Conservation (phyloP, 1,140 invertebrate species). For the Lethocerus indicus region DNA sequence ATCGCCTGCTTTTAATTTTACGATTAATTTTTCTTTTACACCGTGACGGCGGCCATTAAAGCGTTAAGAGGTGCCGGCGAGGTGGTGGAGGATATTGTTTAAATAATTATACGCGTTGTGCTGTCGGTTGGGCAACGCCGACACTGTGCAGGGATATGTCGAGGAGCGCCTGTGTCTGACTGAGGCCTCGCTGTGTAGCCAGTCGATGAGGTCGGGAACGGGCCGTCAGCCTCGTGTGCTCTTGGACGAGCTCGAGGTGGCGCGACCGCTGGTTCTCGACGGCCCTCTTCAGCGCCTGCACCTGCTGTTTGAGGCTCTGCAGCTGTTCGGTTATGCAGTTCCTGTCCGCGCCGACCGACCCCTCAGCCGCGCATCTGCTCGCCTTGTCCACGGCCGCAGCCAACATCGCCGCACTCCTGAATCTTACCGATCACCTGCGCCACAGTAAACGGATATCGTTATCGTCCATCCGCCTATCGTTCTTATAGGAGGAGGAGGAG, state of each 20-base stretch:
- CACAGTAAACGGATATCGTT: neutral
- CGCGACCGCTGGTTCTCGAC: conserved; percentile 71
- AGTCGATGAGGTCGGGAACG: conserved; percentile 63
- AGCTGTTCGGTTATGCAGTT: conserved; percentile 76
- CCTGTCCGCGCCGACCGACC: conserved; percentile 63
- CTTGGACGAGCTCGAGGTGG: conserved; percentile 74
- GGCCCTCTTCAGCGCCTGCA: conserved; percentile 38
- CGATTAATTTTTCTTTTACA: too few species aligned
- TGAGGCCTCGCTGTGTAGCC: conserved; percentile 66
- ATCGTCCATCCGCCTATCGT: neutral
- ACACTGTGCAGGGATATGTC: conserved; percentile 62
- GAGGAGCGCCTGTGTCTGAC: conserved; percentile 62
- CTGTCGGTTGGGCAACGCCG: too few species aligned
- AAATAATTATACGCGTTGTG: too few species aligned
- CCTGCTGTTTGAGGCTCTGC: conserved; percentile 67
- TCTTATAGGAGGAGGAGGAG: neutral
- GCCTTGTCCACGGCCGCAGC: conserved; percentile 79
- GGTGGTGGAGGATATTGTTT: too few species aligned
- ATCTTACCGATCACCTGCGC: conserved; percentile 59
- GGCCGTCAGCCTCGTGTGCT: conserved; percentile 68
- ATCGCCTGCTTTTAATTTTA: too few species aligned
- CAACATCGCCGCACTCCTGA: conserved; percentile 73
- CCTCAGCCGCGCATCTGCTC: conserved; percentile 76
- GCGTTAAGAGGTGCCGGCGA: too few species aligned
- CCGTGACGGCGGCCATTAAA: too few species aligned